Evolutionary conservation across 2,113 vertebrate genomes (phyloP).

Genomic region (Epinephelus fuscoguttatus): DNA sequence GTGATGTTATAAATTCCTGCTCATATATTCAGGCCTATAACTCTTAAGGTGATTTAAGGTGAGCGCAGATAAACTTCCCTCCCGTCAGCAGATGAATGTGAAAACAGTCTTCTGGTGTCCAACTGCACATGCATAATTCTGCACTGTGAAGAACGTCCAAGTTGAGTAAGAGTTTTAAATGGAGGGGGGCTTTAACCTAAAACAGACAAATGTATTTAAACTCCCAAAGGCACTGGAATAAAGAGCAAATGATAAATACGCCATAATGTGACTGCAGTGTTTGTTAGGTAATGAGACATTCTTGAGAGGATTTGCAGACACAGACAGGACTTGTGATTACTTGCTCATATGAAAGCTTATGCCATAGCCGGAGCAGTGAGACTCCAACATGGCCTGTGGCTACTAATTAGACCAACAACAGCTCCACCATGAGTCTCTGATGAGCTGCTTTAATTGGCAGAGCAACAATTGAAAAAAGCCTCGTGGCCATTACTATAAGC

Average conservation of each 20-base stretch:
- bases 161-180: background rate
- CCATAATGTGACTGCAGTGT: background rate
- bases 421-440: slow-evolving; percentile 64
- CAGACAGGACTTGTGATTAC: slow-evolving; percentile 70
- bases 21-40: background rate
- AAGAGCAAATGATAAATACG: slow-evolving; percentile 11
- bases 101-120: background rate
- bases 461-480: slow-evolving; percentile 59
- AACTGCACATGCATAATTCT: background rate
- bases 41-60: background rate
- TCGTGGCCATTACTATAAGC: slow-evolving; percentile 45
- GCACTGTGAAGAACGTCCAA: background rate
- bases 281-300: slow-evolving; percentile 52
- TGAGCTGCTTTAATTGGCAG: slow-evolving; percentile 75
- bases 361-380: slow-evolving; percentile 39
- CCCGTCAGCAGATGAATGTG: background rate
- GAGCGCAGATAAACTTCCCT: background rate
- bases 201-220: background rate
- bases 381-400: slow-evolving; percentile 62
- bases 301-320: slow-evolving; percentile 51
- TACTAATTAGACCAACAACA: slow-evolving; percentile 73
- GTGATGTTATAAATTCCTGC: background rate
- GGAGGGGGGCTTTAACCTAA: background rate
- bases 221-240: slow-evolving; percentile 8
- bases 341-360: slow-evolving; percentile 59